Evolutionary conservation across 2,797 vertebrate species (phyloP), one percentile per base, ranked within the genome.

Genomic region (Brachyalestes nurse): DNA sequence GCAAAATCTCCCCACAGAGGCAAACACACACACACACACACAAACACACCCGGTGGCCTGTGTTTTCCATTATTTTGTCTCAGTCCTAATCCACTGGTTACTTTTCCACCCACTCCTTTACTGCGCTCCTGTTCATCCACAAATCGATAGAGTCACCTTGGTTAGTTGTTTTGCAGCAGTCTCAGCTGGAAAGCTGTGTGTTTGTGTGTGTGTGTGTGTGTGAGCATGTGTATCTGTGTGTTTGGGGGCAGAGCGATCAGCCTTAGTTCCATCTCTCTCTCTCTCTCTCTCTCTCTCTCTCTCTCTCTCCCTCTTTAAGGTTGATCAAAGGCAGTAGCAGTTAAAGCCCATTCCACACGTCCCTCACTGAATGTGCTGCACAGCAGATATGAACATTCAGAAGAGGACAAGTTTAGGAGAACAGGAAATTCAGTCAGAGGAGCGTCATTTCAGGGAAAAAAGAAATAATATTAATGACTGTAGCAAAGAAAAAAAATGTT

Each of bases 81-180:
- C 40, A 88, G 88, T 86, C 80, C 71, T 89, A 89, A 88, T 75
- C 77, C 79, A 80, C 74, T 84, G 80, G 82, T 79, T 88, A 89
- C 79, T 80, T 84, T 89, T 88, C 89, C 86, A 69, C 82, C 80
- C 72, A 49, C 71, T 74, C 67, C 85, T 80, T 73, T 79, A 73
- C 76, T 81, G 82, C 38, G 67, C 67, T 67, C 77, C 85, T 57
- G 77, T 89, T 88, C 91, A 90, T 91, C 91, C 88, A 80, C 87
- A 90, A 91, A 95, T 94, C 94, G 87, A 94, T 95, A 89, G 89
- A 94, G 93, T 95, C 93, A 95, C 94, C 94, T 95, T 95, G 93
- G 91, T 91, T 93, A 86, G 93, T 91, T 93, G 92, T 94, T 45
- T 93, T 94, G 93, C 93, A 93, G 93, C 89, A 90, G 16, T 19